Percentiles rank a stretch among this genome's conserved stretches.
phyloP scores from a whole-genome alignment of 2,888 invertebrate genomes.

The Barypeithes pellucidus region DNA sequence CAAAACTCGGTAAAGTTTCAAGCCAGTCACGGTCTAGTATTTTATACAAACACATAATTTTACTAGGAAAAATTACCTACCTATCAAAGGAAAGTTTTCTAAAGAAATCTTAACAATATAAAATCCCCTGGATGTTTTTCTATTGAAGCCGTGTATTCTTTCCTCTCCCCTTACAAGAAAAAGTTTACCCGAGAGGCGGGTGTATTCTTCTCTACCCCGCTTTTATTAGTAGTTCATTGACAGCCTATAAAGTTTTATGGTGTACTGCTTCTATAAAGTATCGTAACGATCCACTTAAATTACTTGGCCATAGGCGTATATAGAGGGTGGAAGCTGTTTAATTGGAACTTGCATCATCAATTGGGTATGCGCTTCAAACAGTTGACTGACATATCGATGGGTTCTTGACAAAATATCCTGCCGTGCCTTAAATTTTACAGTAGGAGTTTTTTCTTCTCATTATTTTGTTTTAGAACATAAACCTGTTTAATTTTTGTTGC shows the following conservation, averaged over 20 bases:
- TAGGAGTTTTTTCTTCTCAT: too few relatives aligned
- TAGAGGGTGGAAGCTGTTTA: neutral
- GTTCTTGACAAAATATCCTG: too few relatives aligned
- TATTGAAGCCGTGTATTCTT: constrained; percentile 41
- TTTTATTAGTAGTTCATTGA: constrained; percentile 52
- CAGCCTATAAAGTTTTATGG: constrained; percentile 49
- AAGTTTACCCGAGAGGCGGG: constrained; percentile 29
- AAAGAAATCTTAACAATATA: constrained; percentile 46
- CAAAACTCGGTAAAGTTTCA: neutral
- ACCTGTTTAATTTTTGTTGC: too few relatives aligned
- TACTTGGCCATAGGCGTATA: constrained; percentile 24
- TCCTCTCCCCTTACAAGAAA: constrained; percentile 29
- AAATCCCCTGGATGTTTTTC: constrained; percentile 38
- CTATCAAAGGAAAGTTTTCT: constrained; percentile 32
- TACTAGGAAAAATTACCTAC: constrained; percentile 13
- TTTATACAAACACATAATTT: neutral
- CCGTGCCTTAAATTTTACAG: too few relatives aligned
- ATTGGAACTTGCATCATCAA: neutral
- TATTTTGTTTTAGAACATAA: too few relatives aligned
- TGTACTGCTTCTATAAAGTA: constrained; percentile 12
- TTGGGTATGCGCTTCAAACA: neutral
- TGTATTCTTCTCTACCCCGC: constrained; percentile 38
- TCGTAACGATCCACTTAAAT: constrained; percentile 23
- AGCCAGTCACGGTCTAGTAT: neutral
- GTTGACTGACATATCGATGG: too few relatives aligned